Evolutionary conservation across 92 coral and sea anemone genomes (phyloP).

Genomic region (Zoanthus solanderi): DNA sequence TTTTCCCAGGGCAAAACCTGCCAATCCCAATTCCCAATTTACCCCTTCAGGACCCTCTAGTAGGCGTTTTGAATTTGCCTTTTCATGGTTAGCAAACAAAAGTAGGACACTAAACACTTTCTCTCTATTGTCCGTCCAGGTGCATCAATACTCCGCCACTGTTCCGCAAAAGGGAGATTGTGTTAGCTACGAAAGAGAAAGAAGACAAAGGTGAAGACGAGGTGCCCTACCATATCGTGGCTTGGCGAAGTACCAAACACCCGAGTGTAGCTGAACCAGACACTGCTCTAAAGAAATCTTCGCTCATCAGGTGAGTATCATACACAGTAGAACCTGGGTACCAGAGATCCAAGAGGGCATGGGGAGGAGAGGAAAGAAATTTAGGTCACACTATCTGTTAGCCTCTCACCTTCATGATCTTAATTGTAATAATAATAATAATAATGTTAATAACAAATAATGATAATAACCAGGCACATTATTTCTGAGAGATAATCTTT

Average conservation of each 20-base stretch:
- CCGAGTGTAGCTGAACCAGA: constrained; percentile 63
- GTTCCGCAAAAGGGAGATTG: constrained; percentile 69
- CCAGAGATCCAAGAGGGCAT: too few relatives aligned
- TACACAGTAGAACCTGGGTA: too few relatives aligned
- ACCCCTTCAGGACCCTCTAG: too few relatives aligned
- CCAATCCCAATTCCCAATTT: too few relatives aligned
- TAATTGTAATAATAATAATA: too few relatives aligned
- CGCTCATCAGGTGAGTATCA: constrained; percentile 18
- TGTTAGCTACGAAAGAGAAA: constrained; percentile 78
- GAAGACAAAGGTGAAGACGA: constrained; percentile 63
- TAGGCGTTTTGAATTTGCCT: background rate
- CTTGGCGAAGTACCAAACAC: constrained; percentile 83
- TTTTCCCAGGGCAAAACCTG: too few relatives aligned
- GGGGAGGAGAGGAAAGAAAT: too few relatives aligned
- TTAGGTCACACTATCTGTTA: too few relatives aligned
- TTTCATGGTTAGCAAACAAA: background rate
- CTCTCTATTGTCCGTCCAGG: background rate
- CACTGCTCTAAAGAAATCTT: constrained; percentile 32
- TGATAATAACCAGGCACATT: too few relatives aligned
- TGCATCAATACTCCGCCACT: constrained; percentile 35
- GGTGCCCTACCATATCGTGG: constrained; percentile 74
- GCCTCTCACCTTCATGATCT: too few relatives aligned
- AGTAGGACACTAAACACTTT: background rate
- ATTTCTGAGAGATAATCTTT: background rate
- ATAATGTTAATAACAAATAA: too few relatives aligned